Percentiles rank a stretch among this genome's conserved stretches.
phyloP scores from a whole-genome alignment of 2,113 vertebrate genomes.

The Strigops habroptila region DNA sequence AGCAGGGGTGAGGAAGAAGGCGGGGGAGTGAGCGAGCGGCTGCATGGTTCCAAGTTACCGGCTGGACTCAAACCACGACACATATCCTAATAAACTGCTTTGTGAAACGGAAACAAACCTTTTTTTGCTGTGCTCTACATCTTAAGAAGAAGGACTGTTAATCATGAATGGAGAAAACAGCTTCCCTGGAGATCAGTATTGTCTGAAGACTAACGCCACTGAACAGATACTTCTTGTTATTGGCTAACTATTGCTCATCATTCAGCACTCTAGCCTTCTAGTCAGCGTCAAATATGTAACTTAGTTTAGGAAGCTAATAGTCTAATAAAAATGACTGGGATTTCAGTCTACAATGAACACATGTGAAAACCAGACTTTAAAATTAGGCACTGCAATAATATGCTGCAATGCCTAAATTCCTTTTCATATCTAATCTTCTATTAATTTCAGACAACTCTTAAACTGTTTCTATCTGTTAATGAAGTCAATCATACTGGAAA shows the following conservation, averaged over 20 bases:
- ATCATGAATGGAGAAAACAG: neutral
- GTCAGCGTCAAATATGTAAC: neutral
- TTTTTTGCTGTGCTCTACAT: neutral
- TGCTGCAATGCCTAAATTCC: neutral
- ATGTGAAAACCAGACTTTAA: neutral
- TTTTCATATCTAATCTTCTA: neutral
- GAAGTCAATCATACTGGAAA: neutral
- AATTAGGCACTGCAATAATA: neutral
- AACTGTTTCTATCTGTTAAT: neutral
- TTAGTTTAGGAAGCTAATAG: neutral
- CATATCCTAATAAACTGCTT: neutral
- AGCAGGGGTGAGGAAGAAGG: too few species aligned
- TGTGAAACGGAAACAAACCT: neutral
- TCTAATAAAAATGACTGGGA: neutral
- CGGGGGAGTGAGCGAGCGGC: too few species aligned
- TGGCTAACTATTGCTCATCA: neutral
- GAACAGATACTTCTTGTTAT: neutral
- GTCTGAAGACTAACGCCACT: neutral
- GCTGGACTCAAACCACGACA: too few species aligned
- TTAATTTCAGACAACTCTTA: neutral
- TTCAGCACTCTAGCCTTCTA: neutral
- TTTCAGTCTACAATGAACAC: neutral
- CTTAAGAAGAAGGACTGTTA: neutral
- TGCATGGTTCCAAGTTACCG: too few species aligned
- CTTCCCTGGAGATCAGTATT: neutral